These are phyloP conservation scores for Lutjanus campechanus DNA, from an alignment of 2,797 vertebrate species.

Conservation along the genomic window DNA sequence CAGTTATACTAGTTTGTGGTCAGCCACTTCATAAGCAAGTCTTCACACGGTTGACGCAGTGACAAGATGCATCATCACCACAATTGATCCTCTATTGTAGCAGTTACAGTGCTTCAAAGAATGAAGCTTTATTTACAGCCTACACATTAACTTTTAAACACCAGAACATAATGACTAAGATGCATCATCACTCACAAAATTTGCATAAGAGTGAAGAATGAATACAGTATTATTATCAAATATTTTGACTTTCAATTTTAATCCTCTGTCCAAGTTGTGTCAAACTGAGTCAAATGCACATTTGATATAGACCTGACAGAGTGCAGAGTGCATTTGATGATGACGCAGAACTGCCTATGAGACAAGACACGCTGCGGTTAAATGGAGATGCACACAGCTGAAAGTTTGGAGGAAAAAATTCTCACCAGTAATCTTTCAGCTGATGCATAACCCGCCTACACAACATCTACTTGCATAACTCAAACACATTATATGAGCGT, in stretches of 20 bases:
- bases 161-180: not conserved
- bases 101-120: not conserved
- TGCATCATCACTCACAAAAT: not conserved
- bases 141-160: not conserved
- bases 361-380: not conserved
- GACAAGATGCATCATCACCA: not conserved
- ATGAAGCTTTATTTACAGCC: not conserved
- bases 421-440: conserved; percentile 26
- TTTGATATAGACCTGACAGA: not conserved
- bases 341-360: not conserved
- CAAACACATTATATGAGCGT: conserved; percentile 12
- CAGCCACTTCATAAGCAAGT: not conserved
- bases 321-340: not conserved
- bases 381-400: conserved; percentile 9
- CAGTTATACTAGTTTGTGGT: not conserved
- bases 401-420: conserved; percentile 4
- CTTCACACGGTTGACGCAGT: not conserved
- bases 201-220: not conserved
- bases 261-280: not conserved
- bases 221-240: not conserved
- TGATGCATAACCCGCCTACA: conserved; percentile 44
- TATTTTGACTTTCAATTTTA: not conserved
- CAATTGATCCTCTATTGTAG: not conserved
- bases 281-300: not conserved
- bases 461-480: conserved; percentile 47